Conservation (phyloP, 2,113 vertebrate genomes). For the Genyomyrus donnyi region DNA sequence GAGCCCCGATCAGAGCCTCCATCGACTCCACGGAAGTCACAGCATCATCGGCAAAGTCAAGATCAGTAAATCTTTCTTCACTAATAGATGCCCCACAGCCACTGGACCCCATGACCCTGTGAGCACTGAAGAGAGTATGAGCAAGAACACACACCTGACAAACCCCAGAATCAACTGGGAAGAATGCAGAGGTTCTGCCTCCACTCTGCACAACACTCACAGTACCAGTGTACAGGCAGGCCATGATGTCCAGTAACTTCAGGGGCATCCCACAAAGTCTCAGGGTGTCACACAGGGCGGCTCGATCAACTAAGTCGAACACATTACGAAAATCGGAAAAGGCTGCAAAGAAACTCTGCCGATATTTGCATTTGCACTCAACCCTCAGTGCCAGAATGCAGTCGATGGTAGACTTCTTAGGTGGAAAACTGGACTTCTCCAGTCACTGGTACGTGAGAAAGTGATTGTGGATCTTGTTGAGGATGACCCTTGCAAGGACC, state of each 20-base stretch:
- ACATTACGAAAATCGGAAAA: not conserved
- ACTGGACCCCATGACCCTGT: not conserved
- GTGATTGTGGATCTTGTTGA: not conserved
- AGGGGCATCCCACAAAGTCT: not conserved
- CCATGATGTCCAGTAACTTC: not conserved
- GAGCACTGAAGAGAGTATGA: not conserved
- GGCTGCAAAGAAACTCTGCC: not conserved
- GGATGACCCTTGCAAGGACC: not conserved
- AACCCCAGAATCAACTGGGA: not conserved
- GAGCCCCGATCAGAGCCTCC: not conserved
- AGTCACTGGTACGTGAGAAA: not conserved
- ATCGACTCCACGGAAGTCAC: not conserved
- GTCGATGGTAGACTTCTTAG: not conserved
- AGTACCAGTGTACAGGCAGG: not conserved
- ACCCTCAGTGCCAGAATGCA: not conserved
- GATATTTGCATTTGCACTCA: not conserved
- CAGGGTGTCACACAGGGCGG: no score
- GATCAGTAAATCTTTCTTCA: not conserved
- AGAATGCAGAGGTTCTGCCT: not conserved
- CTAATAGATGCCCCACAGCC: not conserved
- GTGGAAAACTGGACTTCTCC: not conserved
- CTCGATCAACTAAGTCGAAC: not conserved
- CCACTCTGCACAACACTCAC: not conserved
- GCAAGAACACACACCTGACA: not conserved
- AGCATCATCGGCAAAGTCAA: not conserved